These are phyloP conservation scores for Megalops cyprinoides DNA, from an alignment of 2,797 vertebrate genomes.

Conservation along the genomic window DNA sequence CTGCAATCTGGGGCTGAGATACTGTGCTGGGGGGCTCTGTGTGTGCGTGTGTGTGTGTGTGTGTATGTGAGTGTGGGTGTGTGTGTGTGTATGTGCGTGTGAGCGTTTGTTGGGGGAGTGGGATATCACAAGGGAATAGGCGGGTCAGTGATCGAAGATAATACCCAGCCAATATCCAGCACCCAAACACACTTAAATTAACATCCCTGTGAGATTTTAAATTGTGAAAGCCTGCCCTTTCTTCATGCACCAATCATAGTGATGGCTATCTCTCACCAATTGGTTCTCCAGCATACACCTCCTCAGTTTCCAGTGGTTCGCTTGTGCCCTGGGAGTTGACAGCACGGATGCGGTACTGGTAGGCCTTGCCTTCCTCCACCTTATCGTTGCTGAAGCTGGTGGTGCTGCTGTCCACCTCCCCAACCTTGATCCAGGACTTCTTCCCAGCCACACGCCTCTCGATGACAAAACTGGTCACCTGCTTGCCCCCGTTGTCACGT, in stretches of 20 bases:
- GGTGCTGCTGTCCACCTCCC: constrained; percentile 60
- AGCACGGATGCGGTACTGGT: constrained; percentile 65
- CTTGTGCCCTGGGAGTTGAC: constrained; percentile 65
- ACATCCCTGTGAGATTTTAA: not conserved
- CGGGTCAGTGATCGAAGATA: not conserved
- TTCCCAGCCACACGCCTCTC: constrained; percentile 58
- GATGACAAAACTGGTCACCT: constrained; percentile 65
- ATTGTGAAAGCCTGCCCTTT: not conserved
- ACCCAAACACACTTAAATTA: not conserved
- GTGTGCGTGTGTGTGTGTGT: not conserved
- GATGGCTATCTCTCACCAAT: constrained; percentile 62
- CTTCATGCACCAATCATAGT: too few relatives aligned
- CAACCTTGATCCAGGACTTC: constrained; percentile 64
- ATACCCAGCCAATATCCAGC: not conserved
- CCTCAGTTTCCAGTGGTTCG: constrained; percentile 66
- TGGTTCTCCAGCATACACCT: constrained; percentile 64
- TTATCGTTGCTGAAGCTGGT: constrained; percentile 63
- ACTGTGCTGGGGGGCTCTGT: constrained; percentile 60
- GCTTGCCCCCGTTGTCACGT: constrained; percentile 61
- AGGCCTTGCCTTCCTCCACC: constrained; percentile 67
- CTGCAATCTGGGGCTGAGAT: constrained; percentile 63
- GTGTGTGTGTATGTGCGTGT: not conserved
- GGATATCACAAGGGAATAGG: not conserved
- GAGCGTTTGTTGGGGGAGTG: not conserved
- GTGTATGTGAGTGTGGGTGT: too few relatives aligned